A percentile compares a stretch with the other conserved stretches of the same genome.
Evolutionary conservation across 2,797 vertebrate genomes (phyloP).

Genomic region (Malacoraja senta): DNA sequence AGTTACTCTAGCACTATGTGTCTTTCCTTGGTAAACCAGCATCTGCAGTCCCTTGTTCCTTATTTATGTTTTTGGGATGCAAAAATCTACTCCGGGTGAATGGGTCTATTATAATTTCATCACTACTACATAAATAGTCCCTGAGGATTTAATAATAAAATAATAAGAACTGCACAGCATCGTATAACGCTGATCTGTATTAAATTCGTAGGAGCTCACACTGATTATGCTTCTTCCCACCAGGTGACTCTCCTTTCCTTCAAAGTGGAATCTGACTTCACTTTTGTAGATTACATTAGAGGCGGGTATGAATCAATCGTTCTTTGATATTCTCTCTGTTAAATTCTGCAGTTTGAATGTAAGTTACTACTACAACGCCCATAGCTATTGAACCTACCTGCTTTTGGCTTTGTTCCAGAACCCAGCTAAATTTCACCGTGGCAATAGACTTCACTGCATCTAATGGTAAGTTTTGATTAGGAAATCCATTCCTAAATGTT

Average conservation of each 20-base stretch:
- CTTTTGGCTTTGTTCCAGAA: conserved; percentile 60
- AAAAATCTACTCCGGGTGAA: not conserved
- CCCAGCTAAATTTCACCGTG: conserved; percentile 94
- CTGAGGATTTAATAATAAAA: not conserved
- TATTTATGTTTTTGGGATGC: not conserved
- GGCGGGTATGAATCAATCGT: conserved; percentile 78
- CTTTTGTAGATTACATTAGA: conserved; percentile 93
- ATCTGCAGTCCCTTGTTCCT: no score
- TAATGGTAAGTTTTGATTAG: conserved; percentile 68
- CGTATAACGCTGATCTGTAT: not conserved
- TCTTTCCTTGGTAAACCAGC: no score
- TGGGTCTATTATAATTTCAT: not conserved
- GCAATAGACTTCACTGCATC: conserved; percentile 97
- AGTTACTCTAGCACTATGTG: no score
- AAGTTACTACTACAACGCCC: not conserved
- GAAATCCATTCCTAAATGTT: not conserved
- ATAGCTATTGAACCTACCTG: conserved; percentile 37
- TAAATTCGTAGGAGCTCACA: not conserved
- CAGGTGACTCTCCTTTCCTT: conserved; percentile 95
- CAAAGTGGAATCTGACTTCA: conserved; percentile 89
- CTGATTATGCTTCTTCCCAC: conserved; percentile 31
- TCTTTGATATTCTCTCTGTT: not conserved
- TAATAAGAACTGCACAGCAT: not conserved
- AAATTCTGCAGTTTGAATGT: not conserved
- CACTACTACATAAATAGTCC: not conserved